Percentiles rank a stretch among this genome's conserved stretches.
Evolutionary conservation across 2,797 vertebrate genomes (phyloP).

Genomic region (Sarcophilus harrisii): DNA sequence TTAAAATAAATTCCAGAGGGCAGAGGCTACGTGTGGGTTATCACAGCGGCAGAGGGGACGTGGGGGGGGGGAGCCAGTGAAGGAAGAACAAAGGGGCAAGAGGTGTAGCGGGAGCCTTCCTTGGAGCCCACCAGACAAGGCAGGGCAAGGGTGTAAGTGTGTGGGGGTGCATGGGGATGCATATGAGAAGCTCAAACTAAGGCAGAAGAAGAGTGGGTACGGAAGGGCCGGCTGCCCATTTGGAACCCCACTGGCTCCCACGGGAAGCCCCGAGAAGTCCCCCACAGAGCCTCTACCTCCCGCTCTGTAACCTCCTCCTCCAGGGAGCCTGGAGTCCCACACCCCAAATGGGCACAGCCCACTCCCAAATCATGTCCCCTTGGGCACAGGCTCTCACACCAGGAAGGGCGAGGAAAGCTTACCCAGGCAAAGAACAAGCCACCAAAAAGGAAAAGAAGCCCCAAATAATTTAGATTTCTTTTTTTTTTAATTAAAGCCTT

Average conservation of each 20-base stretch:
- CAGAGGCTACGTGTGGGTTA: slow-evolving; percentile 85
- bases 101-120: neutral
- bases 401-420: neutral
- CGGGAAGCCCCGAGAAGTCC: neutral
- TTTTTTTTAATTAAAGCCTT: too few species aligned
- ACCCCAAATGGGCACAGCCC: neutral
- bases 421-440: neutral
- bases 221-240: neutral
- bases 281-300: neutral
- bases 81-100: slow-evolving; percentile 59
- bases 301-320: neutral
- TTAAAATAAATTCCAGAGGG: slow-evolving; percentile 86
- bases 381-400: neutral
- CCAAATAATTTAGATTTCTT: neutral
- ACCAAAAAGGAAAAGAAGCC: neutral
- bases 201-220: slow-evolving; percentile 12
- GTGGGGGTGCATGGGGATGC: too few species aligned
- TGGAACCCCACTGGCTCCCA: neutral
- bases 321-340: neutral
- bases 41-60: slow-evolving; percentile 68
- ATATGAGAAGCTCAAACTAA: slow-evolving; percentile 5
- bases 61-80: slow-evolving; percentile 59
- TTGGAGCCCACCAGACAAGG: slow-evolving; percentile 6
- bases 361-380: neutral
- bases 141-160: neutral